A percentile compares a stretch with the other conserved stretches of the same genome.
phyloP scores from a whole-genome alignment of 2,113 vertebrate species.

The Psettodes erumei region DNA sequence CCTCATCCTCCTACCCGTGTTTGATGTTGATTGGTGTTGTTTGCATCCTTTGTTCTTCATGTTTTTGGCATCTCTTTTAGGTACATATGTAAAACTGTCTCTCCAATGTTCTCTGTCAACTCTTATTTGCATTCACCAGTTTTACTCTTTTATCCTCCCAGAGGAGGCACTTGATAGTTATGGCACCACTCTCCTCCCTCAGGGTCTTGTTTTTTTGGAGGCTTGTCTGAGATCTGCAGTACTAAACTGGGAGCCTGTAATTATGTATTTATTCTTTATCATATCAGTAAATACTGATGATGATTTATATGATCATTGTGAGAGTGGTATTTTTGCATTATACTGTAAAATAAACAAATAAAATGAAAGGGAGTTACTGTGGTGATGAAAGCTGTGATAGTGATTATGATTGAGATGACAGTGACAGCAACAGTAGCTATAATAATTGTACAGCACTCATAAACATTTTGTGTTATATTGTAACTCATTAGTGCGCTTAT shows the following conservation, averaged over 20 bases:
- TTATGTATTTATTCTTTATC: constrained; percentile 8
- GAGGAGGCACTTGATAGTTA: background rate
- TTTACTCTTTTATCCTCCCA: constrained; percentile 14
- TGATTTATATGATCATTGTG: constrained; percentile 2
- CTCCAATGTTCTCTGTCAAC: background rate
- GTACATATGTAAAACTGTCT: constrained; percentile 16
- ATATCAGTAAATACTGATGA: constrained; percentile 12
- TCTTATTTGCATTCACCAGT: constrained; percentile 18
- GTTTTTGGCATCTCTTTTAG: constrained; percentile 33
- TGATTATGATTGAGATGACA: background rate
- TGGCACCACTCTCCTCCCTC: background rate
- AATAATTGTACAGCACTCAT: background rate
- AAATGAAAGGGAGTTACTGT: background rate
- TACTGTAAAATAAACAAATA: background rate
- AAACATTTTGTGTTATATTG: background rate
- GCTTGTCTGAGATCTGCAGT: no score
- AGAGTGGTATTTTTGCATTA: background rate
- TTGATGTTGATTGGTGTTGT: constrained; percentile 21
- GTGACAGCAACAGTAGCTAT: background rate
- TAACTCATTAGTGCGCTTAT: background rate
- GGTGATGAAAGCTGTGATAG: background rate
- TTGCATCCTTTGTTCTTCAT: constrained; percentile 4
- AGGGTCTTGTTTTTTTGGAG: background rate
- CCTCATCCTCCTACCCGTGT: background rate
- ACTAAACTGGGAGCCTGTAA: background rate